Percentiles rank a stretch among this genome's conserved stretches.
These are phyloP conservation scores for Drosophila nr. perissopoda DNA, from an alignment of 2,888 invertebrate species.

Conservation along the genomic window DNA sequence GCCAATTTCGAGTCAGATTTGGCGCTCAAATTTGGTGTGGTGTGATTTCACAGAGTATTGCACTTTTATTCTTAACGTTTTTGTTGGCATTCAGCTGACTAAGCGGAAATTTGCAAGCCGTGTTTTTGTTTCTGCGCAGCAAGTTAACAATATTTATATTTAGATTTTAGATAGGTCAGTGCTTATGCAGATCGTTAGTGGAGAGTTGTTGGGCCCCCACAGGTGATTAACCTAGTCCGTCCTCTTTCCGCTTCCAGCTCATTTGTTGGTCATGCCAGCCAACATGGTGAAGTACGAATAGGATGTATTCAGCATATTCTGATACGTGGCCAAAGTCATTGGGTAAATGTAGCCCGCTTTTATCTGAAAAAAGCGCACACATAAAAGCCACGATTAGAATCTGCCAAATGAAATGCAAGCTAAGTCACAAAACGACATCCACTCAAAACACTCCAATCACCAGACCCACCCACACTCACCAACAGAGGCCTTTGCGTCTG, in stretches of 20 bases:
- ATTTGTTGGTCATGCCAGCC: constrained; percentile 78
- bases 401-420: constrained; percentile 58
- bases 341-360: constrained; percentile 72
- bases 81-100: constrained; percentile 20
- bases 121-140: constrained; percentile 51
- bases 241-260: constrained; percentile 62
- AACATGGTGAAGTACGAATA: constrained; percentile 83
- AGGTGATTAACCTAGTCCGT: constrained; percentile 34
- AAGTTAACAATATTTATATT: constrained; percentile 56
- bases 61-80: constrained; percentile 1
- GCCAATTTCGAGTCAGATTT: constrained; percentile 56
- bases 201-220: constrained; percentile 31
- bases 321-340: constrained; percentile 78
- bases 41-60: constrained; percentile 33
- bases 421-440: constrained; percentile 21
- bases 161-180: constrained; percentile 69
- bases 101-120: constrained; percentile 50
- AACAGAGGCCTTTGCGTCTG: constrained; percentile 78
- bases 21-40: constrained; percentile 63
- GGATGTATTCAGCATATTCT: constrained; percentile 82
- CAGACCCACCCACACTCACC: constrained; percentile 56
- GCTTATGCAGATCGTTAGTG: constrained; percentile 31
- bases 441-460: not conserved
- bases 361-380: constrained; percentile 69
- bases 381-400: constrained; percentile 70